Evolutionary conservation across 2,888 invertebrate species (phyloP).

Genomic region (Belgica antarctica): DNA sequence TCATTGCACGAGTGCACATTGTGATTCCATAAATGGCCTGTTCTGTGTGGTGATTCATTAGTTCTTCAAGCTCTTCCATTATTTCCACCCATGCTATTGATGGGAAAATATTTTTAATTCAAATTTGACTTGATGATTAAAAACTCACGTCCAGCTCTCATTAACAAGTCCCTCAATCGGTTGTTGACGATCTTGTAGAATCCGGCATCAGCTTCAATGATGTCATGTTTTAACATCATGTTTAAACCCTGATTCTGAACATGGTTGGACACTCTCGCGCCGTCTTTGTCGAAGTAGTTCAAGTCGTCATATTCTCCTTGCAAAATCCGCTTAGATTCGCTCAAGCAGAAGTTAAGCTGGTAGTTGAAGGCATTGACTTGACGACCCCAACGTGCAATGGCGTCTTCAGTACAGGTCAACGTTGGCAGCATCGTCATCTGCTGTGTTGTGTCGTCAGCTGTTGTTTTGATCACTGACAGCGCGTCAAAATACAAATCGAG

Average conservation of each 20-base stretch:
- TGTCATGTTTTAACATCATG: background rate
- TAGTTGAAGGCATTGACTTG: background rate
- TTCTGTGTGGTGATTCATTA: background rate
- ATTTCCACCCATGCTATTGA: slow-evolving; percentile 21
- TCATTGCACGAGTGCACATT: background rate
- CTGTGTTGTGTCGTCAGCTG: background rate
- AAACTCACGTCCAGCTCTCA: background rate
- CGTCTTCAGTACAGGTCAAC: background rate
- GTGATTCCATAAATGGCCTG: background rate
- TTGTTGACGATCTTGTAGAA: background rate
- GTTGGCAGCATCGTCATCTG: background rate
- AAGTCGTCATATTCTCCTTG: background rate
- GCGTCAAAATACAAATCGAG: background rate
- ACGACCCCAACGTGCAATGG: background rate
- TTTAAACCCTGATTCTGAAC: slow-evolving; percentile 1
- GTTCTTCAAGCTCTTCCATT: slow-evolving; percentile 22
- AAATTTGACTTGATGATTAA: background rate
- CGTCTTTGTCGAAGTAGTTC: background rate
- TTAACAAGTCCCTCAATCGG: background rate
- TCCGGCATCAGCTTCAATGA: background rate
- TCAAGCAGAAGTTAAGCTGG: background rate
- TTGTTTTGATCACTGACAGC: background rate
- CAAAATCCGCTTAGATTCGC: background rate
- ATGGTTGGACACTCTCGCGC: background rate
- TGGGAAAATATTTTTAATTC: background rate